These are phyloP conservation scores for Araneus ventricosus DNA, from an alignment of 1,140 invertebrate species.

Conservation along the genomic window DNA sequence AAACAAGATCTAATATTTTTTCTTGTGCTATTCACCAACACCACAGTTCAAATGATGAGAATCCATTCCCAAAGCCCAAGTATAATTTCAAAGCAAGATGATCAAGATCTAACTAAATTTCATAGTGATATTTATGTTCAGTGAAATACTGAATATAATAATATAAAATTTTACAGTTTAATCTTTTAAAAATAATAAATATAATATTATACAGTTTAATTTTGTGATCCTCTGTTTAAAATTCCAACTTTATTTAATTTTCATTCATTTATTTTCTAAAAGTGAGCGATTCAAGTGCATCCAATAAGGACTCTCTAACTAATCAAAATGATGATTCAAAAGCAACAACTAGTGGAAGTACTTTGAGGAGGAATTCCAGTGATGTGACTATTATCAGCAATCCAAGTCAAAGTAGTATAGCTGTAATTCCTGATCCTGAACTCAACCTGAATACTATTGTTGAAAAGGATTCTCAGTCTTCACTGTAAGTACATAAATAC, in stretches of 20 bases:
- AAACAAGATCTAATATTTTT: no score
- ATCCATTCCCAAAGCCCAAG: no score
- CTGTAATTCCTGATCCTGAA: slow-evolving; percentile 76
- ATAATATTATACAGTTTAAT: no score
- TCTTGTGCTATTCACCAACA: no score
- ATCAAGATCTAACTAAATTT: no score
- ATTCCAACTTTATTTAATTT: not conserved
- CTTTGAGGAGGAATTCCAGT: slow-evolving; percentile 77
- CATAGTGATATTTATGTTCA: no score
- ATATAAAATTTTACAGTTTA: no score
- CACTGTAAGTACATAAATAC: slow-evolving; percentile 67
- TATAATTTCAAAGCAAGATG: no score
- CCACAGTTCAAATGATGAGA: no score
- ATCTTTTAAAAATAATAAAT: no score
- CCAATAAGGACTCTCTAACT: not conserved
- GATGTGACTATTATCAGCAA: slow-evolving; percentile 79
- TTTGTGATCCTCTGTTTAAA: not conserved
- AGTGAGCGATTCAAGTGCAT: not conserved
- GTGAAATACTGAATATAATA: no score
- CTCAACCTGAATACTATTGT: slow-evolving; percentile 52
- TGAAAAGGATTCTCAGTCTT: slow-evolving; percentile 51
- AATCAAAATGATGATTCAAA: not conserved
- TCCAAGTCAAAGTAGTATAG: slow-evolving; percentile 78
- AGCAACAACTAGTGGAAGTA: not conserved
- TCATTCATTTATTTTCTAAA: not conserved